These are phyloP conservation scores for Drosophila lowei DNA, from an alignment of 1,140 invertebrate genomes.

Conservation along the genomic window DNA sequence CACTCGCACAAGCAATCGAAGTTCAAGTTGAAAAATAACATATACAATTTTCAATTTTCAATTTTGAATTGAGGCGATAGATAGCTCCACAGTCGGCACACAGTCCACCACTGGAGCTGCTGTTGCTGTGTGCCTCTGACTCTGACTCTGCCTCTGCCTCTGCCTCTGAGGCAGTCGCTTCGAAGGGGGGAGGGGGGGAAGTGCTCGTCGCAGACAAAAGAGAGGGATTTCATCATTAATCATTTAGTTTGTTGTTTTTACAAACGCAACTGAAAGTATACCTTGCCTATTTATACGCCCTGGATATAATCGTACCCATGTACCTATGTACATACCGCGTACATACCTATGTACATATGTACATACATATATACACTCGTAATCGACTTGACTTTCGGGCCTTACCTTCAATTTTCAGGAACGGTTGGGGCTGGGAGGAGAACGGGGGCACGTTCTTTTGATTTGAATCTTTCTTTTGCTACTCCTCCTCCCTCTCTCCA, in stretches of 20 bases:
- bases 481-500: background rate
- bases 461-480: constrained; percentile 67
- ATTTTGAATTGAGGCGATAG: constrained; percentile 54
- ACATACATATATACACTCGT: too few relatives aligned
- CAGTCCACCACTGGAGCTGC: too few relatives aligned
- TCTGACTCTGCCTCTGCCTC: too few relatives aligned
- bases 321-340: too few relatives aligned
- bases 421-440: too few relatives aligned
- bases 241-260: constrained; percentile 75
- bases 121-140: constrained; percentile 2
- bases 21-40: constrained; percentile 69
- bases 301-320: background rate
- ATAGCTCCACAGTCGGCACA: constrained; percentile 9
- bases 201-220: constrained; percentile 51
- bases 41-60: constrained; percentile 41
- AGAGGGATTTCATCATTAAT: constrained; percentile 68
- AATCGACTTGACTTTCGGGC: constrained; percentile 37
- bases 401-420: constrained; percentile 4
- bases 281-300: constrained; percentile 51
- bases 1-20: constrained; percentile 59
- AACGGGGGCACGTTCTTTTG: constrained; percentile 68
- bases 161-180: constrained; percentile 3
- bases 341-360: background rate
- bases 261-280: constrained; percentile 49
- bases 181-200: constrained; percentile 56